Evolutionary conservation across 2,113 vertebrate species (phyloP), one percentile per base, ranked within the genome.

Genomic region (Acrocephalus kingi): DNA sequence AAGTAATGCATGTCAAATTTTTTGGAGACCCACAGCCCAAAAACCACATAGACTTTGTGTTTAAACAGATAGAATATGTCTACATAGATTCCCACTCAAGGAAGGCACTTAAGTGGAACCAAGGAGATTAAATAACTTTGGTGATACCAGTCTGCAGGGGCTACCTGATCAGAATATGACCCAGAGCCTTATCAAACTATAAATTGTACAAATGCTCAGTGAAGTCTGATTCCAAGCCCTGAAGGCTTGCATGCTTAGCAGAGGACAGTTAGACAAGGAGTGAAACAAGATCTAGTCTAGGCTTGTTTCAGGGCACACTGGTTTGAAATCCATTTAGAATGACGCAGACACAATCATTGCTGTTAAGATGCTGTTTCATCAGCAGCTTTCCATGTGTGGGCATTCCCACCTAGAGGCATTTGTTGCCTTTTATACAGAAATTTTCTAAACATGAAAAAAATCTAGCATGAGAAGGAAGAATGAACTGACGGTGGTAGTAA

Each of bases 1-100:
- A 83, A 59, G 12, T 30, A 35, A 14, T 10, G 9, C 7, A 1
- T 66, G n/a, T n/a, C 13, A 71, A 78, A 7, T 58, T 48, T 64
- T 64, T 45, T 61, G 37, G 33, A 64, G 45, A 48, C 31, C 13
- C 23, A 49, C 16, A 33, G 4, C 19, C 11, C 24, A 52, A 59
- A 63, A 54, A 1, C 0, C 23, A 33, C 7, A 22, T 2, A 31
- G 11, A 9, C 4, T 49, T 83, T 56, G 20, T 19, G 6, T 51
- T 37, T 37, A 37, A 76, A 31, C 7, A 35, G 30, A 45, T 3
- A 76, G 31, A 51, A 11, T 22, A 17, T 35, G 3, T 35, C 24
- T 67, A 2, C 13, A 59, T 2, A 49, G 31, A 43, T 63, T 77
- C 14, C 27, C 15, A 30, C 27, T 69, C 19, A 66, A 68, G 23